A percentile compares a stretch with the other conserved stretches of the same genome.
phyloP scores from a whole-genome alignment of 2,113 vertebrate genomes.

The Oceanites oceanicus region DNA sequence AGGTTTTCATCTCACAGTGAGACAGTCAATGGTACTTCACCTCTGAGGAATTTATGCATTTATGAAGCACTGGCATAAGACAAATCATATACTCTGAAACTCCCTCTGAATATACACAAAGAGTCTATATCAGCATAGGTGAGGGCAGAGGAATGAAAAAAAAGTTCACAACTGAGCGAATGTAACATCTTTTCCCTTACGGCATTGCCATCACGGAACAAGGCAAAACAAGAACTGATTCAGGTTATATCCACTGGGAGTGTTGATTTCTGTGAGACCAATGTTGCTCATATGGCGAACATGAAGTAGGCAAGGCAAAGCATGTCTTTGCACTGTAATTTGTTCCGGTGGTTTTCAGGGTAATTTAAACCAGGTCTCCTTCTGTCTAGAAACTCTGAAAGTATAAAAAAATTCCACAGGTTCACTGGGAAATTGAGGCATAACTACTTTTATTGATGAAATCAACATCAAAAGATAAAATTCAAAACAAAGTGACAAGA shows the following conservation, averaged over 20 bases:
- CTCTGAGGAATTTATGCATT: not conserved
- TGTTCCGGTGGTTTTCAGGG: not conserved
- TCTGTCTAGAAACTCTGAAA: not conserved
- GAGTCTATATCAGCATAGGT: not conserved
- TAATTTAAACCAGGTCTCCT: not conserved
- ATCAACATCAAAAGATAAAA: not conserved
- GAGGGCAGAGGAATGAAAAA: not conserved
- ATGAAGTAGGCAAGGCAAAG: not conserved
- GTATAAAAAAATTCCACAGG: not conserved
- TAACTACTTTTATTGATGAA: not conserved
- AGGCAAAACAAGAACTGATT: not conserved
- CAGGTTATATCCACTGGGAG: not conserved
- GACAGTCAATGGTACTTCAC: not conserved
- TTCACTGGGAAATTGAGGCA: not conserved
- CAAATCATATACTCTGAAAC: not conserved
- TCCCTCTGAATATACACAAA: not conserved
- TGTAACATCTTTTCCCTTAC: not conserved
- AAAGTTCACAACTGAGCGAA: not conserved
- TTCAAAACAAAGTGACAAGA: accelerated
- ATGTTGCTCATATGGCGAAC: not conserved
- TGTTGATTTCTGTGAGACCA: not conserved
- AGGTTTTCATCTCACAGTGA: not conserved
- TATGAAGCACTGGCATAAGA: not conserved
- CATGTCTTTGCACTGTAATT: not conserved
- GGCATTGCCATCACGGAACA: not conserved